These are phyloP conservation scores for Oenanthe melanoleuca DNA, from an alignment of 2,113 vertebrate species.

Conservation along the genomic window DNA sequence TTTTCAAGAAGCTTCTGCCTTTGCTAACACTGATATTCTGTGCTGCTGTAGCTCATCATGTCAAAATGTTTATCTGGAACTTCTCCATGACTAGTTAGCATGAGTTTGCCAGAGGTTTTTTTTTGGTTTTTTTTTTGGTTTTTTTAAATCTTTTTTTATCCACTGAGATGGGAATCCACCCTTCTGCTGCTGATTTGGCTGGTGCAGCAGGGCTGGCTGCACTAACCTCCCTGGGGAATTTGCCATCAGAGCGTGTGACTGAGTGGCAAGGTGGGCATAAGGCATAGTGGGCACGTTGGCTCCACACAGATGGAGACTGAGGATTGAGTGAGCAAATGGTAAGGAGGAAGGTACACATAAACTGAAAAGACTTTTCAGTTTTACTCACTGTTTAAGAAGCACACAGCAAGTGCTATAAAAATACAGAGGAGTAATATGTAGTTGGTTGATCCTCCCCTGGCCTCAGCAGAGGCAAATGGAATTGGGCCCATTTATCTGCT, in stretches of 20 bases:
- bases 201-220: not conserved
- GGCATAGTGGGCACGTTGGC: slow-evolving; percentile 45
- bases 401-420: slow-evolving; percentile 5
- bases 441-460: not conserved
- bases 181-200: not conserved
- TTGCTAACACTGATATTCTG: not conserved
- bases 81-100: not conserved
- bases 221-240: not conserved
- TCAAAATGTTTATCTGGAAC: not conserved
- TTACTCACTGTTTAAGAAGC: slow-evolving; percentile 29
- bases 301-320: slow-evolving; percentile 54
- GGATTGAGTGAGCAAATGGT: slow-evolving; percentile 58
- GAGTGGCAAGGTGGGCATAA: slow-evolving; percentile 32
- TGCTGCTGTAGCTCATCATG: not conserved
- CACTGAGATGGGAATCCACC: not conserved
- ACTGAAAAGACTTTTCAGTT: slow-evolving; percentile 21
- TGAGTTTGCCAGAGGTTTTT: not conserved
- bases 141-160: not conserved
- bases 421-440: not conserved
- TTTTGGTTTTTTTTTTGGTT: too few species aligned
- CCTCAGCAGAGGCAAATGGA: not conserved
- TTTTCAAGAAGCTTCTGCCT: not conserved
- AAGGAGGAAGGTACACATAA: slow-evolving; percentile 30
- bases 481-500: not conserved
- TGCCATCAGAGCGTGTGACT: accelerated